A percentile compares a stretch with the other conserved stretches of the same genome.
Evolutionary conservation across 92 coral and sea anemone species (phyloP).

Genomic region (Heliopora coerulea): DNA sequence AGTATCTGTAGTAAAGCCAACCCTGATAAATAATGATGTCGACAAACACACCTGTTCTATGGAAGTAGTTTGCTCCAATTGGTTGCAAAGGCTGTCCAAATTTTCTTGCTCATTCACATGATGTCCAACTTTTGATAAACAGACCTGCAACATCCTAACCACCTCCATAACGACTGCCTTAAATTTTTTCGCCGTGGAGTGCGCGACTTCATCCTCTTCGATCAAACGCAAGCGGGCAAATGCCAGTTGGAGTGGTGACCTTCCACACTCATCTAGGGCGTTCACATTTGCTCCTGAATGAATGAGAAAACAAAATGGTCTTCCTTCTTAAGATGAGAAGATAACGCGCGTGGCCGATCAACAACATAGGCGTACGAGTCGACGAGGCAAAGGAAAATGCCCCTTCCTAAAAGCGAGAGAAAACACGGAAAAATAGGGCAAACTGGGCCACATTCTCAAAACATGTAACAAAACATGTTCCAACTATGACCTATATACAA

Average conservation of each 20-base stretch:
- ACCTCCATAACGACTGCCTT: slow-evolving; percentile 72
- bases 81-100: slow-evolving; percentile 62
- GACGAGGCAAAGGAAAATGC: too few relatives aligned
- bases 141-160: slow-evolving; percentile 76
- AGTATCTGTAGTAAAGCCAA: neutral
- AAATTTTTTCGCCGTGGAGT: slow-evolving; percentile 58
- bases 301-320: too few relatives aligned
- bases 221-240: slow-evolving; percentile 72
- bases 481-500: too few relatives aligned
- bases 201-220: slow-evolving; percentile 57
- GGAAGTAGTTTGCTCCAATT: slow-evolving; percentile 69
- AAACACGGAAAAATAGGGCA: too few relatives aligned
- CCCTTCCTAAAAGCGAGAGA: too few relatives aligned
- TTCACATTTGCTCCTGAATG: slow-evolving; percentile 56
- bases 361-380: too few relatives aligned
- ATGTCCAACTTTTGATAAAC: slow-evolving; percentile 65
- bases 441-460: too few relatives aligned
- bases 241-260: slow-evolving; percentile 92
- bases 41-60: slow-evolving; percentile 68
- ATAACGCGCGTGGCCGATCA: too few relatives aligned
- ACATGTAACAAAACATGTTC: too few relatives aligned
- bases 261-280: slow-evolving; percentile 84
- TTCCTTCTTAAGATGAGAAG: too few relatives aligned
- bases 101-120: slow-evolving; percentile 60
- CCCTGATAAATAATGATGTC: neutral